Evolutionary conservation across 2,888 invertebrate species (phyloP).

Genomic region (Axea sp.): DNA sequence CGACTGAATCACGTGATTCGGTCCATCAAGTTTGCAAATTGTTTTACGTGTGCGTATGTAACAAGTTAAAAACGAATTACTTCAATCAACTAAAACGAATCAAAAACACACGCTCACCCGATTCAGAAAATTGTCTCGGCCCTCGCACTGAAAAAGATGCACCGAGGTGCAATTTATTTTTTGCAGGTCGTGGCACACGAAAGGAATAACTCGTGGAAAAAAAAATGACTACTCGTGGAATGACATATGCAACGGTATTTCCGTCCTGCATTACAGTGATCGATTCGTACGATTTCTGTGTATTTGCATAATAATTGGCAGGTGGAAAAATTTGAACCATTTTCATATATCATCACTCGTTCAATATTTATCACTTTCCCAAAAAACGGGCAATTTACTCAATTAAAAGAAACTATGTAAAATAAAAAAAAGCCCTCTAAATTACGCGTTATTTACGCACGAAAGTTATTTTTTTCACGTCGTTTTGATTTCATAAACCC

Average conservation of each 20-base stretch:
- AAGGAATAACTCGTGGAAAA: slow-evolving; percentile 5
- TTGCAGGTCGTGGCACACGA: slow-evolving; percentile 14
- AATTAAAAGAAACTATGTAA: too few relatives aligned
- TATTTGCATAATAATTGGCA: slow-evolving; percentile 10
- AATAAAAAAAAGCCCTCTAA: too few relatives aligned
- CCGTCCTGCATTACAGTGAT: not conserved
- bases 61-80: too few relatives aligned
- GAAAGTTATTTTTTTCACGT: slow-evolving; percentile 2
- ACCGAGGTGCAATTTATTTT: slow-evolving; percentile 12
- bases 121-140: not conserved
- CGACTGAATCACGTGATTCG: too few relatives aligned
- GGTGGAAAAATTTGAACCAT: not conserved
- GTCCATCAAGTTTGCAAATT: too few relatives aligned
- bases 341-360: not conserved
- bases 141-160: not conserved
- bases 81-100: too few relatives aligned
- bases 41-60: too few relatives aligned
- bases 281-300: not conserved
- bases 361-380: slow-evolving; percentile 7
- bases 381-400: too few relatives aligned
- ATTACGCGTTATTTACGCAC: slow-evolving; percentile 1
- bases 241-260: slow-evolving; percentile 10
- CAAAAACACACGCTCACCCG: too few relatives aligned
- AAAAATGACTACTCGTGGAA: slow-evolving; percentile 1
- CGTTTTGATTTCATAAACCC: slow-evolving; percentile 7